Conservation (phyloP, 2,113 vertebrate genomes). For the Cyphomyrus discorhynchus region DNA sequence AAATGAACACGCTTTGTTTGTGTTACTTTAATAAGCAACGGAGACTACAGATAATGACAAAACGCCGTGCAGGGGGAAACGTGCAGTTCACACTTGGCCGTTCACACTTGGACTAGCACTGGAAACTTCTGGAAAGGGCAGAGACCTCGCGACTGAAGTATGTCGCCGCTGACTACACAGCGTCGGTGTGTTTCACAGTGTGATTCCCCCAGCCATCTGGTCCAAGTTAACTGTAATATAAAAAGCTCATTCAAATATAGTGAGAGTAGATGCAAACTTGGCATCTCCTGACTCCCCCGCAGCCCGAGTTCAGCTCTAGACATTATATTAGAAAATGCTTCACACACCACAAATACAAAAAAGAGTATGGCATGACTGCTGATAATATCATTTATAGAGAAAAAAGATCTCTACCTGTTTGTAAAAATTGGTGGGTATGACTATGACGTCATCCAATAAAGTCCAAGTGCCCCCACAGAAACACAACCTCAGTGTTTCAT, state of each 20-base stretch:
- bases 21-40: conserved; percentile 32
- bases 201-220: conserved; percentile 65
- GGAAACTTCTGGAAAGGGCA: conserved; percentile 49
- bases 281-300: conserved; percentile 51
- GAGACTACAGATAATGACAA: conserved; percentile 33
- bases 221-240: conserved; percentile 71
- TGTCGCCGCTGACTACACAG: conserved; percentile 45
- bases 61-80: conserved; percentile 35
- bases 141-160: conserved; percentile 48
- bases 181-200: conserved; percentile 46
- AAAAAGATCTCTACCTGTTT: conserved; percentile 49
- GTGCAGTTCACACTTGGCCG: conserved; percentile 40
- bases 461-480: conserved; percentile 53
- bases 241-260: conserved; percentile 72
- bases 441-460: conserved; percentile 54
- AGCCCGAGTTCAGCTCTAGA: conserved; percentile 75
- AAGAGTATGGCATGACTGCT: conserved; percentile 43
- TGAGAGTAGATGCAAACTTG: conserved; percentile 69
- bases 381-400: conserved; percentile 47
- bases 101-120: conserved; percentile 31
- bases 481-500: conserved; percentile 60
- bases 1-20: background rate
- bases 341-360: conserved; percentile 53
- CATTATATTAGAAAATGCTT: conserved; percentile 69
- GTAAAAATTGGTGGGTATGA: conserved; percentile 35